phyloP scores from a whole-genome alignment of 2,113 vertebrate genomes.

The Xiphophorus couchianus region DNA sequence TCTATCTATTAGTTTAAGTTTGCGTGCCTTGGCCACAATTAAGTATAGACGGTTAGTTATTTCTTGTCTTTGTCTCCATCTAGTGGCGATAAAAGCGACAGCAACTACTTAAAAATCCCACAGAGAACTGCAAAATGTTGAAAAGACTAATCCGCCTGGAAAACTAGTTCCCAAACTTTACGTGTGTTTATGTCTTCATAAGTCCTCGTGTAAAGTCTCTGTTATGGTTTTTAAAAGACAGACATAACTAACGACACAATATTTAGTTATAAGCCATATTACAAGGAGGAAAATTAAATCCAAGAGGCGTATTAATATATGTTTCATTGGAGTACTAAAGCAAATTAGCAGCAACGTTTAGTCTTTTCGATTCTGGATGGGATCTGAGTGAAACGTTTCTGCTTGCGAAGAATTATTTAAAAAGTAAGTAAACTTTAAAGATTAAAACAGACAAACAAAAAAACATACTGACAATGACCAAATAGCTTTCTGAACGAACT shows the following conservation, averaged over 20 bases:
- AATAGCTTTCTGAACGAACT: not conserved
- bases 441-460: not conserved
- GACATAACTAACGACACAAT: no score
- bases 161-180: conserved; percentile 42
- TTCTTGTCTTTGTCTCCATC: conserved; percentile 39
- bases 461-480: not conserved
- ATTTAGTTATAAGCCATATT: not conserved
- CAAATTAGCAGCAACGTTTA: not conserved
- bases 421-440: not conserved
- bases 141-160: conserved; percentile 40
- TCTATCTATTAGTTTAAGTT: no score
- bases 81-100: conserved; percentile 19
- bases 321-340: no score
- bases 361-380: not conserved
- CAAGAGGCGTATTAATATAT: not conserved
- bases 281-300: not conserved
- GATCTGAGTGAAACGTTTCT: not conserved
- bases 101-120: not conserved
- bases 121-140: not conserved
- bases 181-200: not conserved
- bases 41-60: not conserved
- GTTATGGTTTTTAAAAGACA: not conserved
- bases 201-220: rapidly evolving
- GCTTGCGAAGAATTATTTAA: not conserved
- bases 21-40: not conserved